Percentiles rank a stretch among this genome's conserved stretches.
phyloP scores from a whole-genome alignment of 2,888 invertebrate genomes.

The Brachypalpus laphriformis region DNA sequence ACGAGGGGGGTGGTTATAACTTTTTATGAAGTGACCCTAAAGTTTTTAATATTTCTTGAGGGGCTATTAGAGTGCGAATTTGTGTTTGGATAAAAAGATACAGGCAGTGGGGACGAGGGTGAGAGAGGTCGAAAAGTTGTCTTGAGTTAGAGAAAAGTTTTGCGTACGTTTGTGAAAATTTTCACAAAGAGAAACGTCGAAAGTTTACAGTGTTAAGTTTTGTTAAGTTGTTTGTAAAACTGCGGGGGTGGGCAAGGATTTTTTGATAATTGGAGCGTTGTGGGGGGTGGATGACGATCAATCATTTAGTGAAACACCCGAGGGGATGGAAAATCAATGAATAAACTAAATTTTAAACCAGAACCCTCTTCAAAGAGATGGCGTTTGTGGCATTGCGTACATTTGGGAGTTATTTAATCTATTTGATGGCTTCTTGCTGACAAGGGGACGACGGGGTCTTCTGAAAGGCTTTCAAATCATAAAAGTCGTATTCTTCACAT shows the following conservation, averaged over 20 bases:
- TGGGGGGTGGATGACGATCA: slow-evolving; percentile 21
- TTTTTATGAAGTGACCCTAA: slow-evolving; percentile 66
- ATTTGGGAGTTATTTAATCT: neutral
- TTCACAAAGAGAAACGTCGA: slow-evolving; percentile 41
- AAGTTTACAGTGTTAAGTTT: slow-evolving; percentile 40
- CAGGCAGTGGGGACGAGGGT: neutral
- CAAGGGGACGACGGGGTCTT: too few species aligned
- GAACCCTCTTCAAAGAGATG: neutral
- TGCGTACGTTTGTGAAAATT: slow-evolving; percentile 29
- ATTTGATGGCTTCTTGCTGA: neutral
- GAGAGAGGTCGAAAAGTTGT: slow-evolving; percentile 35
- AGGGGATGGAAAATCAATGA: slow-evolving; percentile 3
- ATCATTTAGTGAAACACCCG: slow-evolving; percentile 31
- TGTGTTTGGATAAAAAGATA: slow-evolving; percentile 12
- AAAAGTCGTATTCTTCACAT: too few species aligned
- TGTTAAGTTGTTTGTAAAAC: neutral
- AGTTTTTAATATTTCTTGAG: slow-evolving; percentile 69
- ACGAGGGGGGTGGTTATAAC: slow-evolving; percentile 11
- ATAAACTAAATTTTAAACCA: neutral
- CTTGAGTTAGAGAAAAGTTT: slow-evolving; percentile 22
- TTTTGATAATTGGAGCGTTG: slow-evolving; percentile 3
- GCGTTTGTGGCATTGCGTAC: neutral
- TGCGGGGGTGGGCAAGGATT: neutral
- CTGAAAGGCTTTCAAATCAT: too few species aligned
- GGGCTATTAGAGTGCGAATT: slow-evolving; percentile 61